Percentiles rank a stretch among this genome's conserved stretches.
Evolutionary conservation across 2,888 invertebrate species (phyloP).

Genomic region (Zaprionus bogoriensis): DNA sequence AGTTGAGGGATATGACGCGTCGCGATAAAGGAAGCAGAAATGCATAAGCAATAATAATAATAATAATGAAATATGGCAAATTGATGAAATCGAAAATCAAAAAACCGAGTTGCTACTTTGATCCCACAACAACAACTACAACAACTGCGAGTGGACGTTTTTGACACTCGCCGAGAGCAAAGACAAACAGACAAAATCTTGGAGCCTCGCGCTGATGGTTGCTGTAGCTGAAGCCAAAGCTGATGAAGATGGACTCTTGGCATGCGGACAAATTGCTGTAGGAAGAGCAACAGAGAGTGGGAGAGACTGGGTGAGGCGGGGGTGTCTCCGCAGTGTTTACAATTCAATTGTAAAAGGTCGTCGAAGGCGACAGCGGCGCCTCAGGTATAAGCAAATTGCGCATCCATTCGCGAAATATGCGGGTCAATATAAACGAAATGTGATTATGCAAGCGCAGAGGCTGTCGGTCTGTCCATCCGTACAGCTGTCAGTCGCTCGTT

Average conservation of each 20-base stretch:
- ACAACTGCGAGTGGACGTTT: conserved; percentile 32
- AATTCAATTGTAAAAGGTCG: conserved; percentile 71
- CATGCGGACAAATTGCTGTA: neutral
- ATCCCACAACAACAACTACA: conserved; percentile 15
- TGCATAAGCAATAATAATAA: neutral
- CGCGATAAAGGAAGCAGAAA: neutral
- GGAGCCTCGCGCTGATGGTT: conserved; percentile 23
- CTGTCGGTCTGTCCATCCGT: neutral
- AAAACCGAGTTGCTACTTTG: conserved; percentile 39
- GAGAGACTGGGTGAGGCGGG: neutral
- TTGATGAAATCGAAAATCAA: conserved; percentile 46
- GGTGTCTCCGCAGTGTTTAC: conserved; percentile 54
- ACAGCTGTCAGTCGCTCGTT: no score
- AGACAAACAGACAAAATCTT: conserved; percentile 42
- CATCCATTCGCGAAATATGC: conserved; percentile 53
- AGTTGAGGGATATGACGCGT: neutral
- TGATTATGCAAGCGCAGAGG: conserved; percentile 51
- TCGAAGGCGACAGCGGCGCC: conserved; percentile 50
- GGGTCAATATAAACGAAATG: conserved; percentile 74
- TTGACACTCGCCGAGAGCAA: conserved; percentile 47
- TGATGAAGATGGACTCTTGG: conserved; percentile 21
- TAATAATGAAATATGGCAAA: neutral
- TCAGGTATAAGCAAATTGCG: conserved; percentile 62
- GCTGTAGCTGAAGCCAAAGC: no score
- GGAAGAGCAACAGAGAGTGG: no score